Conservation (phyloP, 2,797 vertebrate species). For the Falco peregrinus region DNA sequence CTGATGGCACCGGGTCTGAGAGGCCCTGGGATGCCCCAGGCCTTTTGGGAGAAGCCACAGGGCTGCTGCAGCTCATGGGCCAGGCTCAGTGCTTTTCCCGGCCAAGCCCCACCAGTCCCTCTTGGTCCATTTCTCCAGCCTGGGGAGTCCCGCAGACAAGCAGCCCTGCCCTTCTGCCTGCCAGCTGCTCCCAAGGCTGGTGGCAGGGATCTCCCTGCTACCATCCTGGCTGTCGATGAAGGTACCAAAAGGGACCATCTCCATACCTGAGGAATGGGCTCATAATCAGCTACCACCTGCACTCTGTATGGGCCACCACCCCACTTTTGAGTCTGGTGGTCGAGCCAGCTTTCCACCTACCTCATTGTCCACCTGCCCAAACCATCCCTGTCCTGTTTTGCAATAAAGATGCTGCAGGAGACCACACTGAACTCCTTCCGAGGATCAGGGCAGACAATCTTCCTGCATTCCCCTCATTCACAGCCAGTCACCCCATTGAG, state of each 20-base stretch:
- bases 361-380: not conserved
- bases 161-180: not conserved
- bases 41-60: accelerated
- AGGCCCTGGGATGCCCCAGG: not conserved
- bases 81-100: not conserved
- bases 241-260: accelerated
- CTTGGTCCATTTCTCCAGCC: not conserved
- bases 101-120: not conserved
- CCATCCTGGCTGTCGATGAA: accelerated
- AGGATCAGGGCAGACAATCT: accelerated
- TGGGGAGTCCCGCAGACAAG: not conserved
- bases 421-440: not conserved
- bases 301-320: not conserved
- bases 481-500: accelerated
- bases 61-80: not conserved
- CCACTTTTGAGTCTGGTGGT: not conserved
- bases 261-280: not conserved
- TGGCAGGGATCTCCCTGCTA: not conserved
- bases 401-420: not conserved
- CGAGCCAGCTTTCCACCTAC: not conserved
- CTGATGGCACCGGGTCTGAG: accelerated
- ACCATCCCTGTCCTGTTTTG: not conserved
- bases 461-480: accelerated
- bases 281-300: not conserved
- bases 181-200: not conserved